These are phyloP conservation scores for Vanacampus margaritifer DNA, from an alignment of 2,113 vertebrate species.

Conservation along the genomic window DNA sequence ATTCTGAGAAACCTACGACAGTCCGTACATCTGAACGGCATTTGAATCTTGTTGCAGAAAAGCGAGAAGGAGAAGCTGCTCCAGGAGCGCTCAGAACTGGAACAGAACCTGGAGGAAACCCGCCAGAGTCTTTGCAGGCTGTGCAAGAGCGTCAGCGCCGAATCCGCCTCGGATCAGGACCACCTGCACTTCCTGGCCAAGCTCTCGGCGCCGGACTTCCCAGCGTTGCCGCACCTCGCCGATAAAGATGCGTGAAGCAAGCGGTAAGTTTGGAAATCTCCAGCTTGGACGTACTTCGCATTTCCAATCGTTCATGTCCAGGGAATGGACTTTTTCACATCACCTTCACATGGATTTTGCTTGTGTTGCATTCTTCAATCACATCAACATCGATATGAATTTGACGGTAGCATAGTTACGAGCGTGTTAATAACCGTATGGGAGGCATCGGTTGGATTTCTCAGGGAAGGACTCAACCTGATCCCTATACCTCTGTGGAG, in stretches of 20 bases:
- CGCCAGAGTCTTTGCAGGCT: slow-evolving; percentile 85
- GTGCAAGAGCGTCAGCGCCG: slow-evolving; percentile 81
- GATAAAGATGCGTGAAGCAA: slow-evolving; percentile 31
- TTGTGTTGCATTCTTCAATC: too few relatives aligned
- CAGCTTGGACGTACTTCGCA: background rate
- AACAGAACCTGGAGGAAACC: slow-evolving; percentile 82
- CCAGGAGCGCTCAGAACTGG: slow-evolving; percentile 82
- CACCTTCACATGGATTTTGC: background rate
- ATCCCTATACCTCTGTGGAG: background rate
- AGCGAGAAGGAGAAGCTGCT: slow-evolving; percentile 84
- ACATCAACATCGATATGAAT: background rate
- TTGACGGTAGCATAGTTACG: background rate
- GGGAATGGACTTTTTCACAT: background rate
- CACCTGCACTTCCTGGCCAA: slow-evolving; percentile 84
- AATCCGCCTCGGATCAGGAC: slow-evolving; percentile 79
- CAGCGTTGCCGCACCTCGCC: slow-evolving; percentile 51
- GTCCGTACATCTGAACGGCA: too few relatives aligned
- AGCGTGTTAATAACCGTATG: background rate
- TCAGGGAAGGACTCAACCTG: background rate
- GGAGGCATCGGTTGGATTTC: background rate
- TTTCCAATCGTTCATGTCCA: background rate
- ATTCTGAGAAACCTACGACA: too few relatives aligned
- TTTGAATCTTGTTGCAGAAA: slow-evolving; percentile 66
- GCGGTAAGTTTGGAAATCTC: slow-evolving; percentile 42
- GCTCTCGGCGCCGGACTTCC: slow-evolving; percentile 79